These are phyloP conservation scores for Petrocephalus microphthalmus DNA, from an alignment of 2,113 vertebrate genomes.

Conservation along the genomic window DNA sequence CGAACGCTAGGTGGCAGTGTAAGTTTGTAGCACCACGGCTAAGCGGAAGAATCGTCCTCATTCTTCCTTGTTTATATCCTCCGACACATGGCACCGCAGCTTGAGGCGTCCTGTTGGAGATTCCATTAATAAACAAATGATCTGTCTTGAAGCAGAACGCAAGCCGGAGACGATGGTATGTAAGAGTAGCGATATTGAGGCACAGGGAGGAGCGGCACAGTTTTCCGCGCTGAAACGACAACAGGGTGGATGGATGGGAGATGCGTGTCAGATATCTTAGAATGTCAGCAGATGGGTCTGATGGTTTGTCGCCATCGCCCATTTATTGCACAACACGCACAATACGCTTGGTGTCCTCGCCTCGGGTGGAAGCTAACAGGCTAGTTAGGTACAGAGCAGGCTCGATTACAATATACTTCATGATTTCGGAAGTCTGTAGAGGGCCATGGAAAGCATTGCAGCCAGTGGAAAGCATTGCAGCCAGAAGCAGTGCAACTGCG, in stretches of 20 bases:
- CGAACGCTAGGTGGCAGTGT: neutral
- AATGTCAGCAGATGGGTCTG: neutral
- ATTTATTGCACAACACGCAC: neutral
- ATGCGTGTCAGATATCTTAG: neutral
- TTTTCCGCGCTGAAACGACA: neutral
- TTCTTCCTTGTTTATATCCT: neutral
- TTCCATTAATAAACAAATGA: neutral
- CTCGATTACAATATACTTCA: neutral
- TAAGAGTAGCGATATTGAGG: neutral
- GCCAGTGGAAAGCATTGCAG: too few relatives aligned
- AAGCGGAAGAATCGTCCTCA: neutral
- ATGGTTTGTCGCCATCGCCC: neutral
- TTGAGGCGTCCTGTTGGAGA: neutral
- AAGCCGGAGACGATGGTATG: neutral
- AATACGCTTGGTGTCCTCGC: too few relatives aligned
- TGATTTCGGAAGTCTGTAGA: neutral
- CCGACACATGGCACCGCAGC: neutral
- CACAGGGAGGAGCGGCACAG: neutral
- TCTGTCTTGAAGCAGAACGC: neutral
- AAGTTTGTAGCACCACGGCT: neutral
- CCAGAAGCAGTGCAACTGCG: too few relatives aligned
- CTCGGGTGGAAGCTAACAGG: neutral
- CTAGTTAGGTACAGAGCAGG: neutral
- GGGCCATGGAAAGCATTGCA: neutral
- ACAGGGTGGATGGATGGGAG: neutral